These are phyloP conservation scores for Crotalus adamanteus DNA, from an alignment of 2,797 vertebrate genomes.

Conservation along the genomic window DNA sequence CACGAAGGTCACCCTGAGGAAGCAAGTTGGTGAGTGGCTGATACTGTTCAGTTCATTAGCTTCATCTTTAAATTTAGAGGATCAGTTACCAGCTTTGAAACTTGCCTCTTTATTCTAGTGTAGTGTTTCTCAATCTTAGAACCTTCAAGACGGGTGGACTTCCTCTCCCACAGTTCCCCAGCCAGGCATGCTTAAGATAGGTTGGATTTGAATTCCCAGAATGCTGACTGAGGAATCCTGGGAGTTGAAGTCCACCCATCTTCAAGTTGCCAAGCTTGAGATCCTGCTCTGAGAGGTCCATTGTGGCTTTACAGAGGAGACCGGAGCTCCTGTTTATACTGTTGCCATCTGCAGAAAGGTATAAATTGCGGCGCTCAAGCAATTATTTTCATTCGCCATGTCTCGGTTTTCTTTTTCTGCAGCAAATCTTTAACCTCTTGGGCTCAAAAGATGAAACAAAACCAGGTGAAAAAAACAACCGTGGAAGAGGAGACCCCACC, in stretches of 20 bases:
- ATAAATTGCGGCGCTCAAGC: not conserved
- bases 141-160: not conserved
- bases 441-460: constrained; percentile 87
- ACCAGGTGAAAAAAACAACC: constrained; percentile 72
- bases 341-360: not conserved
- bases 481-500: constrained; percentile 50
- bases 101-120: not conserved
- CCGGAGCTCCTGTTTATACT: no score
- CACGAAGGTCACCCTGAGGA: constrained; percentile 58
- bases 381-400: not conserved
- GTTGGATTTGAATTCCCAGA: no score
- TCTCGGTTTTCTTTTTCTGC: constrained; percentile 8
- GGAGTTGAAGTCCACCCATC: not conserved
- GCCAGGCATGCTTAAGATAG: no score
- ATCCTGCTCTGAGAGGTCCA: not conserved
- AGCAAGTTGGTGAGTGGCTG: constrained; percentile 55
- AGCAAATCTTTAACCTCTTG: constrained; percentile 90
- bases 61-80: not conserved
- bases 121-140: not conserved
- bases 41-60: not conserved
- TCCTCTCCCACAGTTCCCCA: not conserved
- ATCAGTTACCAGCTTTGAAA: not conserved
- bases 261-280: not conserved
- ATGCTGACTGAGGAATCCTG: not conserved
- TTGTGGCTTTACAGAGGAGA: not conserved